Base-by-base conservation (phyloP, 1,140 invertebrate genomes). In the Hylaeus volcanicus region DNA sequence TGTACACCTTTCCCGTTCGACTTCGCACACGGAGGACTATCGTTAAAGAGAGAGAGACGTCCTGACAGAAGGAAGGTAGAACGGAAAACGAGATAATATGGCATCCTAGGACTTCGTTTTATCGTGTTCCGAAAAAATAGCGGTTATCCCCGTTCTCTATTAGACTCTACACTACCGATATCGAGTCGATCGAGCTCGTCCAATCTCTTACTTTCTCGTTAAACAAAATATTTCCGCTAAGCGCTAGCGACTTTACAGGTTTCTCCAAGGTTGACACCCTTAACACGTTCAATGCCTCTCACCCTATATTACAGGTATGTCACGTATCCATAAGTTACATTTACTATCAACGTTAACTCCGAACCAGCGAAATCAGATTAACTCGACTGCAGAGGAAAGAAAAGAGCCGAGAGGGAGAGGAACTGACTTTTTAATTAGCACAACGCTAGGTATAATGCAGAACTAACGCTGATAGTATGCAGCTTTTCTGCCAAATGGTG, bases 141-240 rank as follows among this genome's bases (percentile, higher is more conserved):
- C 77, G 5, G 8, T 37, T 64, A 26, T 56, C 60, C 73, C 41
- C 60, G 5, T 73, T 61, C 14, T 56, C 58, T 78, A 64, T 56
- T 63, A 56, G 69, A 73, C 41, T 71, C 53, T 71, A 78, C 15
- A 15, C 56, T 77, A 77, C 55, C 45, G 51, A 68, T 56, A 58
- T 63, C 43, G 58, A 61, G 41, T 74, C 60, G 60, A 48, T 39
- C 26, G 65, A n/a, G 26, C 43, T 76, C 14, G 15, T 53, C 37
- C 37, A 58, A 41, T 51, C 26, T 73, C 61, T n/a, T 73, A 64
- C 51, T 79, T 74, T 48, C 61, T 79, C 48, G 26, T 79, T 74
- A 74, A 79, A 79, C 77, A 79, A 79, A 79, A 79, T 79, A 79
- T 79, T 55, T 74, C 43, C 53, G 77, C 77, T 73, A 79, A 79